Conservation (phyloP, 2,888 invertebrate species). For the Tipula lateralis region DNA sequence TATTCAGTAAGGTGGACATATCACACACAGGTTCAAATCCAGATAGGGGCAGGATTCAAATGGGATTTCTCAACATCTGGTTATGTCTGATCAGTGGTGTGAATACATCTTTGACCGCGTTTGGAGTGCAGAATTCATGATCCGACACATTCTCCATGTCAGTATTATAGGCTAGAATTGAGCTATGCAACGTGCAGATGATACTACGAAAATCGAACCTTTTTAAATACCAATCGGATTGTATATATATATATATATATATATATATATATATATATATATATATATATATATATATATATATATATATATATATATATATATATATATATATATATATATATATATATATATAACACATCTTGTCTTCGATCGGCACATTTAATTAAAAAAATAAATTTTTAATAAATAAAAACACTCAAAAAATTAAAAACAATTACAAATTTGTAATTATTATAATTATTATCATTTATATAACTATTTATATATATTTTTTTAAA, state of each 20-base stretch:
- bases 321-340: conserved; percentile 3
- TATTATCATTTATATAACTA: background rate
- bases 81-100: too few species aligned
- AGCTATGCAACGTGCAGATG: too few species aligned
- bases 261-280: conserved; percentile 5
- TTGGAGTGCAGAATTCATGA: too few species aligned
- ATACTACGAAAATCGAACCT: too few species aligned
- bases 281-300: conserved; percentile 5
- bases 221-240: too few species aligned
- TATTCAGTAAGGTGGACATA: too few species aligned
- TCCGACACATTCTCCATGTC: too few species aligned
- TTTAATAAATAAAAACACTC: background rate
- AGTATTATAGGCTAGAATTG: too few species aligned
- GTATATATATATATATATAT: background rate
- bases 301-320: background rate
- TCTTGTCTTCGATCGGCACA: background rate
- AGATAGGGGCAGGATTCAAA: too few species aligned
- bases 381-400: background rate
- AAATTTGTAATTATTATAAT: background rate
- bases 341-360: background rate
- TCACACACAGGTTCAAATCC: too few species aligned
- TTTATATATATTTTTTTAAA: background rate
- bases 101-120: too few species aligned
- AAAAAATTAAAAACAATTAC: background rate
- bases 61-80: too few species aligned